A percentile compares a stretch with the other conserved stretches of the same genome.
These are phyloP conservation scores for Zoanthus gigantus DNA, from an alignment of 92 coral and sea anemone species.

Conservation along the genomic window DNA sequence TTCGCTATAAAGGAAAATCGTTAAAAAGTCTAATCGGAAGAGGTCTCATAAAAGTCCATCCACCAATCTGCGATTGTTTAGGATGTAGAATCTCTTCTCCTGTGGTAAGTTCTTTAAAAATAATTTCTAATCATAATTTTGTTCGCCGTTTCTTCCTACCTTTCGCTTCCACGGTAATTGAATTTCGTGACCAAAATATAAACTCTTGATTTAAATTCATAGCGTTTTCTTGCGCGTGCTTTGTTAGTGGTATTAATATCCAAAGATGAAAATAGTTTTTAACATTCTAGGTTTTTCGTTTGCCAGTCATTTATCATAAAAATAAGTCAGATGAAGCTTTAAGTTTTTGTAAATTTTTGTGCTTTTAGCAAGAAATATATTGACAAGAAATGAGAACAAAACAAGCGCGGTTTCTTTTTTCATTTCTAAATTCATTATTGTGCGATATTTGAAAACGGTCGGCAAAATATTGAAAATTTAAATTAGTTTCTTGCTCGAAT, in stretches of 20 bases:
- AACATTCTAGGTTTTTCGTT: not conserved
- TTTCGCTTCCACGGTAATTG: not conserved
- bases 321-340: not conserved
- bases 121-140: not conserved
- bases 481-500: constrained; percentile 32
- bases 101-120: constrained; percentile 77
- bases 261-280: not conserved
- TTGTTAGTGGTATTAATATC: constrained; percentile 29
- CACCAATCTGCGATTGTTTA: constrained; percentile 98
- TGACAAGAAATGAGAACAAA: constrained; percentile 31
- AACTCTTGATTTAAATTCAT: constrained; percentile 27
- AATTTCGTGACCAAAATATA: constrained; percentile 42
- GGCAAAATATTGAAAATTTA: constrained; percentile 44
- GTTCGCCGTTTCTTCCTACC: constrained; percentile 1
- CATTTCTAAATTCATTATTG: constrained; percentile 45
- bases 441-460: constrained; percentile 50
- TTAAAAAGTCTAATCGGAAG: constrained; percentile 96
- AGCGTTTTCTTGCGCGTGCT: not conserved
- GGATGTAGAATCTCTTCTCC: constrained; percentile 99
- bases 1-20: constrained; percentile 96
- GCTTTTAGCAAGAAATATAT: not conserved
- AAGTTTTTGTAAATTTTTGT: not conserved
- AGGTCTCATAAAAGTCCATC: constrained; percentile 94
- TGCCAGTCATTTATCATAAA: not conserved
- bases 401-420: constrained; percentile 30